phyloP scores from a whole-genome alignment of 2,888 invertebrate species.

The Conomelus anceps region DNA sequence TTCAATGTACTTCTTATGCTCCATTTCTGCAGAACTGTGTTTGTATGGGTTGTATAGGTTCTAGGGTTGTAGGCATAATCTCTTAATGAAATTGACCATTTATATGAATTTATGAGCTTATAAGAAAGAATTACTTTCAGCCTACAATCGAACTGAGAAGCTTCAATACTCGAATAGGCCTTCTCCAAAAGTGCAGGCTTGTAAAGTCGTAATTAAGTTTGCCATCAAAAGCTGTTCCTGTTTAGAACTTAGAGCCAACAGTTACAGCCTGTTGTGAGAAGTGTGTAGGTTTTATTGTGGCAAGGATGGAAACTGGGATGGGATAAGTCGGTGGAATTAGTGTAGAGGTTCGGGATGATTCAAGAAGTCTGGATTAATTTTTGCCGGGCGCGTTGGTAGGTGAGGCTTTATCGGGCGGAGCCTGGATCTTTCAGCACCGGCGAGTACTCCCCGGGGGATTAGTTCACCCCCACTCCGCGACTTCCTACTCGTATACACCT shows the following conservation, averaged over 20 bases:
- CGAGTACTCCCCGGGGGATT: conserved; percentile 21
- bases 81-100: too few species aligned
- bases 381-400: neutral
- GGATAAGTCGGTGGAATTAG: neutral
- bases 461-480: neutral
- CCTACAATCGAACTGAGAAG: too few species aligned
- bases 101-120: too few species aligned
- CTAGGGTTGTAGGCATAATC: too few species aligned
- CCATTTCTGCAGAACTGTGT: too few species aligned
- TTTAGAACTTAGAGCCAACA: neutral
- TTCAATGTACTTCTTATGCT: too few species aligned
- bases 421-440: conserved; percentile 19
- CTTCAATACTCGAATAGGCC: neutral
- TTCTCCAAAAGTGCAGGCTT: neutral
- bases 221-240: neutral
- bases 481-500: too few species aligned
- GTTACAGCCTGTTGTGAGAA: neutral
- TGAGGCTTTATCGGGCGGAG: neutral
- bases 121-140: too few species aligned
- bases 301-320: neutral
- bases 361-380: neutral
- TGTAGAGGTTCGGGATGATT: neutral
- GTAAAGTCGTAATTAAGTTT: neutral
- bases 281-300: neutral
- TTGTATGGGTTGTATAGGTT: too few species aligned